Evolutionary conservation across 2,797 vertebrate genomes (phyloP), one percentile per base, ranked within the genome.

Genomic region (Orestias chungarensis): DNA sequence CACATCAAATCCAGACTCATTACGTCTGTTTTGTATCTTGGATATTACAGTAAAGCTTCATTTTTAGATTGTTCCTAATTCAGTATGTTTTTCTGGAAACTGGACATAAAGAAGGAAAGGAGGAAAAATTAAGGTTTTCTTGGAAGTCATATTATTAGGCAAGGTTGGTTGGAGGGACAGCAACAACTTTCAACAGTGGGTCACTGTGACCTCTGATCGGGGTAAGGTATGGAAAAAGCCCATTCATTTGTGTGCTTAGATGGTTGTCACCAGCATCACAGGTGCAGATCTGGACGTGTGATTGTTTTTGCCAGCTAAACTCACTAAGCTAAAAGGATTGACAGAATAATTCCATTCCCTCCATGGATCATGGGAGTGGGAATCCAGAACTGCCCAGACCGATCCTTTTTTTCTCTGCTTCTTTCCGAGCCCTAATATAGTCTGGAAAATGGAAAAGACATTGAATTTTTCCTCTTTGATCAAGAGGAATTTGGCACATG

Each of bases 401-500:
- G 17, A 33, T 57, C 6, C 7, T 57, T 57, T n/a, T 57, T 29
- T 57, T 17, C 77, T 64, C 79, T 79, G 67, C 78, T 75, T 73
- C 89, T 89, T 90, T 89, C 86, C 77, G 18, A 89, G 86, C 85
- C 75, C 54, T 85, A 84, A 83, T 87, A 44, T 75, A 78, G 46
- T 68, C 71, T 87, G 84, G 87, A 89, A 90, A 91, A 76, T 85
- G 82, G 82, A 84, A 85, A 87, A 71, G 73, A 74, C 79, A 75
- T 75, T 71, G 85, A 69, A 25, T 74, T 82, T 88, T 90, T 81
- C 80, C 82, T 87, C 71, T 83, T 87, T 85, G 88, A 86, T 86
- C 31, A 17, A 73, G 64, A 87, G 81, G 87, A 91, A 92, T 92
- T 89, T 90, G 87, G 84, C 88, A 91, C 75, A 6, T 52, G 75